These are phyloP conservation scores for Trissolcus basalis DNA, from an alignment of 1,140 invertebrate genomes.

Conservation along the genomic window DNA sequence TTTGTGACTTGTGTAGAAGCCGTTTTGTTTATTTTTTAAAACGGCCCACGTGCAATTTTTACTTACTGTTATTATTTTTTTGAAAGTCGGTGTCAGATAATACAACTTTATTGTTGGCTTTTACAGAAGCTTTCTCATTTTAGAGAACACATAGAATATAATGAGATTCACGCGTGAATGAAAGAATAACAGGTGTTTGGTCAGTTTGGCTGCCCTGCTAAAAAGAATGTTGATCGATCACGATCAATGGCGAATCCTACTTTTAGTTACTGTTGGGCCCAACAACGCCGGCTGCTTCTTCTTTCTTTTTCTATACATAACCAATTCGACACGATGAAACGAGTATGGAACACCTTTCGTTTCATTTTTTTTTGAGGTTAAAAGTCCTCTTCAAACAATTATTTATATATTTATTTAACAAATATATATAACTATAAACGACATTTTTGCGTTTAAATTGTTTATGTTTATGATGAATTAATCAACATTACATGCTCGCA, in stretches of 20 bases:
- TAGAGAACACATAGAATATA: background rate
- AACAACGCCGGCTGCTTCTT: no score
- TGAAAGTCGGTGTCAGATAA: background rate
- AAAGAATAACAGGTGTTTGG: conserved; percentile 11
- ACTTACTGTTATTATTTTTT: background rate
- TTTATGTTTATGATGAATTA: background rate
- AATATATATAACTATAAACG: no score
- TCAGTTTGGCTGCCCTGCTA: conserved; percentile 23
- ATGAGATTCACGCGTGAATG: background rate
- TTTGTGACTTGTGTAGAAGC: background rate
- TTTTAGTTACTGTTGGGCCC: background rate
- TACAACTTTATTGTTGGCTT: background rate
- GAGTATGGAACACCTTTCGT: no score
- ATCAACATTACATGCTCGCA: no score
- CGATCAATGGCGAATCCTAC: background rate
- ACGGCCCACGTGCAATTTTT: no score
- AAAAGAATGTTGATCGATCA: conserved; percentile 3
- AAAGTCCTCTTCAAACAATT: no score
- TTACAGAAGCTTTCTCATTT: background rate
- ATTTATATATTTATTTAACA: no score
- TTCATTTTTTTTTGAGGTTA: no score
- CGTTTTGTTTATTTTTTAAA: background rate
- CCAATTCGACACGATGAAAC: background rate
- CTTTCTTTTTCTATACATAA: background rate
- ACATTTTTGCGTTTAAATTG: background rate